Percentiles rank a stretch among this genome's conserved stretches.
phyloP scores from a whole-genome alignment of 2,797 vertebrate species.

The Hybognathus amarus region DNA sequence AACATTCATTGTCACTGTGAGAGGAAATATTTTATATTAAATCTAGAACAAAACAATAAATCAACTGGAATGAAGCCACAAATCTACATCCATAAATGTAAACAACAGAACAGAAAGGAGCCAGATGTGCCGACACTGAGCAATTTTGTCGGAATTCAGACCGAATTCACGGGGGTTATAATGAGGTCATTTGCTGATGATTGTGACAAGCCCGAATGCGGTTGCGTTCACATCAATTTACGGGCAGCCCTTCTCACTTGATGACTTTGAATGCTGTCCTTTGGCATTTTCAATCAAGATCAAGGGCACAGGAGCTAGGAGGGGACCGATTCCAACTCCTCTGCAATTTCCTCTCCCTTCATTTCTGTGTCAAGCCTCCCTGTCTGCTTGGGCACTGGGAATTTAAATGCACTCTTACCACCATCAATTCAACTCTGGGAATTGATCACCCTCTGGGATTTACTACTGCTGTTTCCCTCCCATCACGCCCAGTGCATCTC shows the following conservation, averaged over 20 bases:
- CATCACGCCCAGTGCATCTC: neutral
- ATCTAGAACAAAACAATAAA: slow-evolving; percentile 68
- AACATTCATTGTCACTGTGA: slow-evolving; percentile 77
- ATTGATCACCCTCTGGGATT: slow-evolving; percentile 41
- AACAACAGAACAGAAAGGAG: slow-evolving; percentile 23
- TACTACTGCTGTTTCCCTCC: slow-evolving; percentile 5
- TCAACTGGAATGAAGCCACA: slow-evolving; percentile 48
- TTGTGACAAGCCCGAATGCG: slow-evolving; percentile 41
- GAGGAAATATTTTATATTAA: slow-evolving; percentile 86
- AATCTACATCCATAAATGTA: slow-evolving; percentile 54
- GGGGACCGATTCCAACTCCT: slow-evolving; percentile 59
- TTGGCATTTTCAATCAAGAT: slow-evolving; percentile 70
- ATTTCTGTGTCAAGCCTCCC: slow-evolving; percentile 53
- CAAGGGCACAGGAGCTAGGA: slow-evolving; percentile 58
- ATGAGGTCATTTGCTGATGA: slow-evolving; percentile 51
- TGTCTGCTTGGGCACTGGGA: slow-evolving; percentile 44
- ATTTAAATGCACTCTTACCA: slow-evolving; percentile 51
- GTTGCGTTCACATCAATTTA: slow-evolving; percentile 51
- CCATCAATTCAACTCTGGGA: slow-evolving; percentile 36
- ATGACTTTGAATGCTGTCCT: slow-evolving; percentile 57
- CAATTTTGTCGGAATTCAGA: slow-evolving; percentile 1
- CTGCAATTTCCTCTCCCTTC: slow-evolving; percentile 61
- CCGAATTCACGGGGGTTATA: slow-evolving; percentile 34
- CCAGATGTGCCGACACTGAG: neutral
- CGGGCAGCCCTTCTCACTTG: slow-evolving; percentile 37